These are phyloP conservation scores for Papilio polyxenes DNA, from an alignment of 1,140 invertebrate species.

Conservation along the genomic window DNA sequence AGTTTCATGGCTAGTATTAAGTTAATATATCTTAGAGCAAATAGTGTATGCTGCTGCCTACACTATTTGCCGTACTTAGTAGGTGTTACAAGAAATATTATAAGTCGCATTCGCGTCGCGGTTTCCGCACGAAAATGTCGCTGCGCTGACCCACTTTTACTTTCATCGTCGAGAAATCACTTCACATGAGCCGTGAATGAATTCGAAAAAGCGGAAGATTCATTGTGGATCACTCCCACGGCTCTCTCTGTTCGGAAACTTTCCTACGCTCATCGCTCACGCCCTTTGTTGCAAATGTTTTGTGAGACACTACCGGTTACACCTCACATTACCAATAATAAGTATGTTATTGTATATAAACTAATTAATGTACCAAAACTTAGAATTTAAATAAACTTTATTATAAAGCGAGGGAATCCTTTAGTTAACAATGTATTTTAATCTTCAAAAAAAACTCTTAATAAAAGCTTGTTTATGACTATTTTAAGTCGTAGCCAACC, in stretches of 20 bases:
- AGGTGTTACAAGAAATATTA: slow-evolving; percentile 47
- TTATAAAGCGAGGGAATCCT: background rate
- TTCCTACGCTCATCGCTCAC: slow-evolving; percentile 46
- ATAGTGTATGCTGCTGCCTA: too few species aligned
- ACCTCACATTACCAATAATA: slow-evolving; percentile 1
- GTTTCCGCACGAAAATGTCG: slow-evolving; percentile 58
- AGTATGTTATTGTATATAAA: background rate
- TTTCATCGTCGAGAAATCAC: slow-evolving; percentile 73
- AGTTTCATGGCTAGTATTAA: too few species aligned
- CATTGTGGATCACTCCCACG: slow-evolving; percentile 67
- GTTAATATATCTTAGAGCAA: too few species aligned
- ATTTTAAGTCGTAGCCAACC: too few species aligned
- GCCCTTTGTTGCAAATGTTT: slow-evolving; percentile 51
- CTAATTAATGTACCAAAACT: background rate
- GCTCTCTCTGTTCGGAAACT: slow-evolving; percentile 68
- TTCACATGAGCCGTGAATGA: slow-evolving; percentile 70
- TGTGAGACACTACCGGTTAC: slow-evolving; percentile 27
- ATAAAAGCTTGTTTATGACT: too few species aligned
- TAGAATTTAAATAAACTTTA: too few species aligned
- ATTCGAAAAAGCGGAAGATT: slow-evolving; percentile 69
- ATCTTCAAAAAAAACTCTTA: background rate
- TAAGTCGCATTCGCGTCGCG: slow-evolving; percentile 45
- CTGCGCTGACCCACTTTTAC: slow-evolving; percentile 71
- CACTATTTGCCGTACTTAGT: background rate
- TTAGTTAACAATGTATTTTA: background rate